Base-by-base conservation (phyloP, 2,797 vertebrate genomes). In the Notoglanidium macrostoma region DNA sequence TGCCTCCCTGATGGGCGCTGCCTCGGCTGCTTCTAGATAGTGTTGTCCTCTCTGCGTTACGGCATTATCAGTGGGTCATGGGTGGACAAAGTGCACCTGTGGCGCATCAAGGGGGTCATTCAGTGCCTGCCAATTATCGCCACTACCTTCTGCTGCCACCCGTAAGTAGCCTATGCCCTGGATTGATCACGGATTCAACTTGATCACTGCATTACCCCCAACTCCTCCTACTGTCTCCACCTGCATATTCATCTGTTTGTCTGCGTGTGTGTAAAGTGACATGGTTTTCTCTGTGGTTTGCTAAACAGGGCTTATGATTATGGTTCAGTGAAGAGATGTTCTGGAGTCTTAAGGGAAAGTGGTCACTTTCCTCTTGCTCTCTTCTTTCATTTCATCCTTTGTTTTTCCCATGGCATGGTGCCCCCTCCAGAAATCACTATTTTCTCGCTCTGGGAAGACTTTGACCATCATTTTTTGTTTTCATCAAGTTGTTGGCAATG, bases 41-140 rank as follows among this genome's bases (percentile, higher is more conserved):
- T 95, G 91, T 93, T 94, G 92, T 96, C 95, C 46, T 96, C 94
- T 85, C 94, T 95, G 91, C 95, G 93, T 92, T 95, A 96, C 92
- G 96, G 96, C 95, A 92, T 96, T 92, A 94, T 96, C 92, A 95
- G 94, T 85, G 95, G 96, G 92, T 96, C 95, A 92, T 96, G 95
- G 95, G 87, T 95, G 92, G 93, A 94, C 93, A 94, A 89, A 80
- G 95, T 94, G 89, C 90, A 93, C 92, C 94, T 96, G 93, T 96
- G 95, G 95, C 94, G 94, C 83, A 72, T 95, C 85, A 94, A 89
- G 89, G 95, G 95, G 85, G 92, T 95, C 92, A 93, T 96, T 93
- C 95, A 95, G 94, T 95, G 93, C 94, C 94, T 95, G 90, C 94
- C 95, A 87, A 96, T 92, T 90, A 92, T 95, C 90, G 95, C 93